phyloP scores from a whole-genome alignment of 2,888 invertebrate genomes.

The Caradrina kadenii region DNA sequence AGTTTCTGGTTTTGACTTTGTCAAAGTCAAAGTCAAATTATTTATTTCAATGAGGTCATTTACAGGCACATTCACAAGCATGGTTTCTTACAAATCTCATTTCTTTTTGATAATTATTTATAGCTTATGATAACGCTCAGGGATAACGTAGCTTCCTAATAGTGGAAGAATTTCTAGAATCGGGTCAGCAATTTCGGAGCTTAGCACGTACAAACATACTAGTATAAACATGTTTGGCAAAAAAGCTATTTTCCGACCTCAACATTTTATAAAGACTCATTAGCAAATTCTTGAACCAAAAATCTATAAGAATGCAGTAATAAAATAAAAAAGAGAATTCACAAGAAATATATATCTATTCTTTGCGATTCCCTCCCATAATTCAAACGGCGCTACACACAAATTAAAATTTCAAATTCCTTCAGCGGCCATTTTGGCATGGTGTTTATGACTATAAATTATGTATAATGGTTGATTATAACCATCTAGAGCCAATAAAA shows the following conservation, averaged over 20 bases:
- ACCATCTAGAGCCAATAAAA: slow-evolving; percentile 58
- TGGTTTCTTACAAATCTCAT: too few species aligned
- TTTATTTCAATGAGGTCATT: too few species aligned
- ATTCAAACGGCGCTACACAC: slow-evolving; percentile 39
- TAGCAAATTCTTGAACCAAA: neutral
- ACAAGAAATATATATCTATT: slow-evolving; percentile 31
- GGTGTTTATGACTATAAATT: slow-evolving; percentile 68
- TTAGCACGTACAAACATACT: too few species aligned
- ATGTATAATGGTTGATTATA: slow-evolving; percentile 58
- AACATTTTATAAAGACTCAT: neutral
- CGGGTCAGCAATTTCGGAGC: too few species aligned
- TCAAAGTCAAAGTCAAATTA: too few species aligned
- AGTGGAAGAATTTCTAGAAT: too few species aligned
- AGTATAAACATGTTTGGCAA: too few species aligned
- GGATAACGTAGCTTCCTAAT: too few species aligned
- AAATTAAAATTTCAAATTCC: slow-evolving; percentile 68
- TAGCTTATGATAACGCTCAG: too few species aligned
- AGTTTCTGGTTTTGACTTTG: too few species aligned
- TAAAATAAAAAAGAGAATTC: slow-evolving; percentile 13
- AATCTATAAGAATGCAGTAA: neutral
- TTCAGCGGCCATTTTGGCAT: slow-evolving; percentile 56
- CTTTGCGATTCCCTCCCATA: slow-evolving; percentile 37
- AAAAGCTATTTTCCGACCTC: neutral
- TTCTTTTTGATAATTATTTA: too few species aligned
- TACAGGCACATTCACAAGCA: too few species aligned